Conservation (phyloP, 2,888 invertebrate genomes). For the Pyrrhosoma nymphula region DNA sequence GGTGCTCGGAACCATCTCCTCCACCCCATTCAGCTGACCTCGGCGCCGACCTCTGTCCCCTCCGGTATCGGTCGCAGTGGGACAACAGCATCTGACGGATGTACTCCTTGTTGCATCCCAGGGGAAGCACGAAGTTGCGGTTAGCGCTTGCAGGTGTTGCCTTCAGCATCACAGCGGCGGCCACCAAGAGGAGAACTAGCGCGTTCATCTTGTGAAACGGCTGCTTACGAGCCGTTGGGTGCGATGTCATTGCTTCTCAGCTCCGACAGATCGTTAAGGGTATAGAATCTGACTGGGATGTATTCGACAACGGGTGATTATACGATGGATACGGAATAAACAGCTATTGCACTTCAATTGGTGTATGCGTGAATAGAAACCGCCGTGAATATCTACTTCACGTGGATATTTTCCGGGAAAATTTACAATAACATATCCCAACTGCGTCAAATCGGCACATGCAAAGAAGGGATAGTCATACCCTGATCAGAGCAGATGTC, state of each 20-base stretch:
- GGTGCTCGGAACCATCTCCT: neutral
- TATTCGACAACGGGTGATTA: too few relatives aligned
- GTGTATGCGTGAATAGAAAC: neutral
- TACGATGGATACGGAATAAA: neutral
- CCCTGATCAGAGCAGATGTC: too few relatives aligned
- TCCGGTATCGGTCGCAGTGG: neutral
- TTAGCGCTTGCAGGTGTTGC: neutral
- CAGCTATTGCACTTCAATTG: neutral
- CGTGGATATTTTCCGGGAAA: neutral
- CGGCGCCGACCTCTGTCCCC: neutral
- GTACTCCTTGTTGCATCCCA: conserved; percentile 38
- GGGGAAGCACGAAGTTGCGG: neutral
- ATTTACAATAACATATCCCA: neutral
- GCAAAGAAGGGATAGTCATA: neutral
- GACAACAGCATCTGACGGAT: conserved; percentile 17
- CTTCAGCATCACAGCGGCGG: neutral
- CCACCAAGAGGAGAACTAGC: neutral
- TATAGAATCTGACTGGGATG: too few relatives aligned
- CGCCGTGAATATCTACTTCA: neutral
- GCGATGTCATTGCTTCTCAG: neutral
- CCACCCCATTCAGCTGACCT: neutral
- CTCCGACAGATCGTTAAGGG: neutral
- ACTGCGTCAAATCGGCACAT: neutral
- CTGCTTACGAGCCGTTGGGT: neutral
- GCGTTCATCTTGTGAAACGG: neutral